phyloP scores from a whole-genome alignment of 2,797 vertebrate genomes.

The Myripristis jacobus region DNA sequence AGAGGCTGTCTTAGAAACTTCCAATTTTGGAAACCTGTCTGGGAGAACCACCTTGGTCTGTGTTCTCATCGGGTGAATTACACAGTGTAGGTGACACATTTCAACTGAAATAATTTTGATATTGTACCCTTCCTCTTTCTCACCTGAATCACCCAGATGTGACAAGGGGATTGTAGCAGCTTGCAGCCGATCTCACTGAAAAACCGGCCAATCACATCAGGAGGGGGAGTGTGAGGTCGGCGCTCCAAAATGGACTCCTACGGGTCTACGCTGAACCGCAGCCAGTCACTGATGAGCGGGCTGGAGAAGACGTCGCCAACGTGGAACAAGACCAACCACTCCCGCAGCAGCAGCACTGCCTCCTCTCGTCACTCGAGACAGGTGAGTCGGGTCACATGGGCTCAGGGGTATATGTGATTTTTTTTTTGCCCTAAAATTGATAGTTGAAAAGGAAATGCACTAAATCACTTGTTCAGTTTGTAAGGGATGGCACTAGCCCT shows the following conservation, averaged over 20 bases:
- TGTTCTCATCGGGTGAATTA: background rate
- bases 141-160: slow-evolving; percentile 32
- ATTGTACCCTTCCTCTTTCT: slow-evolving; percentile 19
- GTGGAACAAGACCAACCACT: slow-evolving; percentile 82
- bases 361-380: slow-evolving; percentile 89
- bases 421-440: background rate
- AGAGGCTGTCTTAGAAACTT: background rate
- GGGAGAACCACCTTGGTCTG: background rate
- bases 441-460: background rate
- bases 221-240: slow-evolving; percentile 29
- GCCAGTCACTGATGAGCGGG: slow-evolving; percentile 83
- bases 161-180: slow-evolving; percentile 44
- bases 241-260: slow-evolving; percentile 72
- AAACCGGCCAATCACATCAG: slow-evolving; percentile 17
- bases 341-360: slow-evolving; percentile 88
- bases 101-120: background rate
- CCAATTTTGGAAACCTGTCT: background rate
- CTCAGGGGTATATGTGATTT: background rate
- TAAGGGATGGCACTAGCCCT: too few species aligned
- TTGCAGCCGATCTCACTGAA: slow-evolving; percentile 15
- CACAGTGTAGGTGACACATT: background rate
- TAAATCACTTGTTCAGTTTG: background rate
- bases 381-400: slow-evolving; percentile 70
- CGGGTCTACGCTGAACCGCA: slow-evolving; percentile 69
- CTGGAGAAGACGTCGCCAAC: slow-evolving; percentile 83